phyloP scores from a whole-genome alignment of 2,888 invertebrate species.

The Drosophila acutilabella region DNA sequence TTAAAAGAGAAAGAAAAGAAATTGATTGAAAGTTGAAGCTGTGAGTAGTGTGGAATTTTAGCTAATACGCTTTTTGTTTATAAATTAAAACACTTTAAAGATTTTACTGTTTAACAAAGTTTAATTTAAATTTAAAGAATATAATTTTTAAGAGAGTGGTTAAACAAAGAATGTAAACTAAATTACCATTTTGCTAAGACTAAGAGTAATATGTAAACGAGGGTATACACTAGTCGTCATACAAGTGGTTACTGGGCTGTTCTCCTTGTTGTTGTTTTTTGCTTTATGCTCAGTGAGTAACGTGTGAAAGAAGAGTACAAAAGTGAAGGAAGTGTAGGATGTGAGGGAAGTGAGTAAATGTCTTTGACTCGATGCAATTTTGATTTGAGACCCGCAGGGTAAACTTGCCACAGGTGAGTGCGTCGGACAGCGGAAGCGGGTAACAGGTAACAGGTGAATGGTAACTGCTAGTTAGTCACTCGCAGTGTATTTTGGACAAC shows the following conservation, averaged over 20 bases:
- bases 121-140: too few species aligned
- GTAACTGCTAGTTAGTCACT: slow-evolving; percentile 9
- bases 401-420: slow-evolving; percentile 69
- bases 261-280: slow-evolving; percentile 7
- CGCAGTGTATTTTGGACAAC: slow-evolving; percentile 2
- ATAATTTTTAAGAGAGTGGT: too few species aligned
- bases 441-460: slow-evolving; percentile 36
- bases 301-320: slow-evolving; percentile 61
- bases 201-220: not conserved
- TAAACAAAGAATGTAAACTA: too few species aligned
- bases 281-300: slow-evolving; percentile 74
- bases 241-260: too few species aligned
- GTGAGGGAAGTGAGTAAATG: slow-evolving; percentile 51
- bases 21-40: too few species aligned
- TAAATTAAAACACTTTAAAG: too few species aligned
- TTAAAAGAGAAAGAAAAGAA: too few species aligned
- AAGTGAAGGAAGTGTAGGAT: slow-evolving; percentile 4
- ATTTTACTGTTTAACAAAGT: too few species aligned
- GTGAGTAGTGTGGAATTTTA: too few species aligned
- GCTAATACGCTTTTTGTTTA: too few species aligned
- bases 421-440: slow-evolving; percentile 51
- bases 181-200: not conserved
- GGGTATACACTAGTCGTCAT: slow-evolving; percentile 23
- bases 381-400: slow-evolving; percentile 67
- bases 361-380: slow-evolving; percentile 63